Evolutionary conservation across 1,140 invertebrate genomes (phyloP).

Genomic region (Antheraea mylitta): DNA sequence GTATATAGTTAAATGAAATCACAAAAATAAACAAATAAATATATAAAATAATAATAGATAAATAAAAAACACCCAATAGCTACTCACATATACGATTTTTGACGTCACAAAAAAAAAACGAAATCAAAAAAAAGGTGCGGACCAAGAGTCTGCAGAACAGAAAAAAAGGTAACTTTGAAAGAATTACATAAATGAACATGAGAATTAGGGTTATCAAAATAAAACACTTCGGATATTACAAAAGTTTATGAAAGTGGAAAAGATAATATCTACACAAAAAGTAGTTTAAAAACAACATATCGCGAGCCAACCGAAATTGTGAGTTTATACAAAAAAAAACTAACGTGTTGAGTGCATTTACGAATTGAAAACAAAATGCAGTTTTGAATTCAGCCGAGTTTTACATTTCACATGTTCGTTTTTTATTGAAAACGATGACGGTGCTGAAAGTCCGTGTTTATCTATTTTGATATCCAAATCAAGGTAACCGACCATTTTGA

Average conservation of each 20-base stretch:
- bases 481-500: neutral
- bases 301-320: neutral
- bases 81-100: no score
- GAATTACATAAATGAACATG: no score
- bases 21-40: no score
- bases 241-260: neutral
- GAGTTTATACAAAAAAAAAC: neutral
- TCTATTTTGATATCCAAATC: neutral
- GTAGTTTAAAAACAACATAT: neutral
- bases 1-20: no score
- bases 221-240: neutral
- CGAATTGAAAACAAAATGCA: conserved; percentile 1
- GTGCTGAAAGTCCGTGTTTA: neutral
- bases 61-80: no score
- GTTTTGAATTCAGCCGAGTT: neutral
- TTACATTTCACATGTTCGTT: neutral
- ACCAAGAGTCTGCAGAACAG: no score
- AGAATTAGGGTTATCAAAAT: neutral
- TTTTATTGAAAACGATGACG: neutral
- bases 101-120: no score
- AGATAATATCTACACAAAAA: neutral
- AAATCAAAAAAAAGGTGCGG: no score
- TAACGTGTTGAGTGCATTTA: neutral
- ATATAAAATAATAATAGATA: no score
- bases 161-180: no score